Percentiles rank a stretch among this genome's conserved stretches.
Conservation (phyloP, 1,140 invertebrate species). For the Lycorma delicatula region DNA sequence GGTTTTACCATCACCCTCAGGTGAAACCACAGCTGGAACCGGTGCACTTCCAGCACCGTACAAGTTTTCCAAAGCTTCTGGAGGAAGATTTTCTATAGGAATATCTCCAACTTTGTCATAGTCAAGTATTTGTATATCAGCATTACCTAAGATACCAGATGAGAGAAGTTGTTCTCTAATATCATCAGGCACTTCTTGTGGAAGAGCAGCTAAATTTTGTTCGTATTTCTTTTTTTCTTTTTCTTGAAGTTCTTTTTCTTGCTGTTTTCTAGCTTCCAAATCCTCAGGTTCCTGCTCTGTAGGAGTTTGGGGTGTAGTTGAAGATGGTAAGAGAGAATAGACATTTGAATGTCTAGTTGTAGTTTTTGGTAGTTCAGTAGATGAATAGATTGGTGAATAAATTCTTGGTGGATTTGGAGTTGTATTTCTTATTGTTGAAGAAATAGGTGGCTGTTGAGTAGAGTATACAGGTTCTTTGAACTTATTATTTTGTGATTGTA, state of each 20-base stretch:
- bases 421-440: constrained; percentile 23
- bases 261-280: constrained; percentile 25
- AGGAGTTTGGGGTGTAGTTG: constrained; percentile 27
- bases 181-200: constrained; percentile 79
- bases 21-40: constrained; percentile 27
- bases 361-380: too few relatives aligned
- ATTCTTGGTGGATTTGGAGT: constrained; percentile 20
- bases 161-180: constrained; percentile 70
- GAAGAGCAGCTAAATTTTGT: constrained; percentile 52
- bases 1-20: constrained; percentile 19
- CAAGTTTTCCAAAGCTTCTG: constrained; percentile 74
- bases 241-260: constrained; percentile 1
- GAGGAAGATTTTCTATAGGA: constrained; percentile 70
- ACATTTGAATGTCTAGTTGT: constrained; percentile 19
- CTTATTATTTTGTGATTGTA: constrained; percentile 6
- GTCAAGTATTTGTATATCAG: constrained; percentile 75
- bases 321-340: constrained; percentile 12
- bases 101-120: constrained; percentile 84
- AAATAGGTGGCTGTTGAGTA: constrained; percentile 20
- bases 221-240: constrained; percentile 42
- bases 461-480: constrained; percentile 33
- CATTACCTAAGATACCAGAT: constrained; percentile 75
- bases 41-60: constrained; percentile 54
- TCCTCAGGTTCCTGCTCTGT: not conserved
- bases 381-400: too few relatives aligned